phyloP scores from a whole-genome alignment of 2,888 invertebrate genomes.

The Lacanobia wlatinum region DNA sequence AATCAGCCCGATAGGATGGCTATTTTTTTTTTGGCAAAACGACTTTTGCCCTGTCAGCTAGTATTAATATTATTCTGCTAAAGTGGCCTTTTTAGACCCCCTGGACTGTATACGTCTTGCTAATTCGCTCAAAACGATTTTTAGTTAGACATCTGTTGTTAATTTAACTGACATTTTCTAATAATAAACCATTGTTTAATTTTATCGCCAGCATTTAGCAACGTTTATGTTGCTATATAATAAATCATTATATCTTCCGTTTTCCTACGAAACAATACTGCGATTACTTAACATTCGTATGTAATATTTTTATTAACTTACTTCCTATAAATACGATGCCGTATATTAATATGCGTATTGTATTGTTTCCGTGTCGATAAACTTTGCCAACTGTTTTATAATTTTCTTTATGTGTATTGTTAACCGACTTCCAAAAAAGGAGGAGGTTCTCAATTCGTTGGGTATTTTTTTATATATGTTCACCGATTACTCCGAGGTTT shows the following conservation, averaged over 20 bases:
- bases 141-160: not conserved
- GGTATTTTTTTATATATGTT: too few species aligned
- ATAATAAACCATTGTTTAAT: not conserved
- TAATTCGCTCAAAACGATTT: not conserved
- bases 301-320: slow-evolving; percentile 4
- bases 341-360: slow-evolving; percentile 11
- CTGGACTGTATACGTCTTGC: not conserved
- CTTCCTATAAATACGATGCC: slow-evolving; percentile 1
- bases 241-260: slow-evolving; percentile 6
- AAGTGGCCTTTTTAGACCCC: too few species aligned
- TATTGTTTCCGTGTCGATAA: slow-evolving; percentile 18
- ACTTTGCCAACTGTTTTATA: slow-evolving; percentile 17
- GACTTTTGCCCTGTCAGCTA: too few species aligned
- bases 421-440: too few species aligned
- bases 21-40: too few species aligned
- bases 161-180: not conserved
- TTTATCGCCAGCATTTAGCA: slow-evolving; percentile 15
- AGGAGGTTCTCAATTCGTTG: too few species aligned
- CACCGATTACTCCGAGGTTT: too few species aligned
- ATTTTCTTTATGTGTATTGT: not conserved
- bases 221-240: slow-evolving; percentile 9
- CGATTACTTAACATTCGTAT: slow-evolving; percentile 5
- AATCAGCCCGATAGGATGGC: too few species aligned
- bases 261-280: not conserved
- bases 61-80: too few species aligned